phyloP scores from a whole-genome alignment of 2,888 invertebrate species.

The Rotaria magnacalcarata region DNA sequence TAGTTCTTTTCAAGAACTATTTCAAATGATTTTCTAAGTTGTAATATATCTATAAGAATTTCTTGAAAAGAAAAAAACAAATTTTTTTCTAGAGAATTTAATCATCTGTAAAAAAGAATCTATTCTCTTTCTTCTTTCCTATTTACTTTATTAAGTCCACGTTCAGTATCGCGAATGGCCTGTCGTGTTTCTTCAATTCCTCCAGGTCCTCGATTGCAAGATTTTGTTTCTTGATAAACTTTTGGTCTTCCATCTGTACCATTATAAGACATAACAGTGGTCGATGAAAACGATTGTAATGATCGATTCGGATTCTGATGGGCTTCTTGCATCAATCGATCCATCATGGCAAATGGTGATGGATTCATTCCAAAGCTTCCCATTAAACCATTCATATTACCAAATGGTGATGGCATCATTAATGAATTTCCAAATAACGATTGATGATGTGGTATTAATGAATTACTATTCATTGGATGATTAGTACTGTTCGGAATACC shows the following conservation, averaged over 20 bases:
- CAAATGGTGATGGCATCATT: not conserved
- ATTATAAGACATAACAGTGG: constrained; percentile 39
- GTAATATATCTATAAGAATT: too few species aligned
- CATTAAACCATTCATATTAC: not conserved
- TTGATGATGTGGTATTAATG: not conserved
- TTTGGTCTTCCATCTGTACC: constrained; percentile 41
- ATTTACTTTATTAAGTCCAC: constrained; percentile 31
- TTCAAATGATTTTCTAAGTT: too few species aligned
- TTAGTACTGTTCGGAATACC: not conserved
- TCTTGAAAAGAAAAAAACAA: too few species aligned
- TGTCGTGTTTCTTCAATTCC: constrained; percentile 42
- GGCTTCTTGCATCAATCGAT: not conserved
- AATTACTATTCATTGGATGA: not conserved
- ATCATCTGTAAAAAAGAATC: too few species aligned
- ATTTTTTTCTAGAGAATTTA: too few species aligned
- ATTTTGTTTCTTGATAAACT: constrained; percentile 40
- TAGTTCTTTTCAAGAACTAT: too few species aligned
- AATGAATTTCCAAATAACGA: not conserved
- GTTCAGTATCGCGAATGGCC: constrained; percentile 39
- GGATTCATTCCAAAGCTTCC: not conserved
- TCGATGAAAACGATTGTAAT: constrained; percentile 38
- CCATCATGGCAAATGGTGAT: constrained; percentile 43
- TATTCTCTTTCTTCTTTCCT: too few species aligned
- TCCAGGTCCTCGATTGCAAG: constrained; percentile 40
- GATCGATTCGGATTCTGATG: constrained; percentile 13